Percentiles rank a stretch among this genome's conserved stretches.
phyloP scores from a whole-genome alignment of 2,888 invertebrate genomes.

The Agrypnus murinus region DNA sequence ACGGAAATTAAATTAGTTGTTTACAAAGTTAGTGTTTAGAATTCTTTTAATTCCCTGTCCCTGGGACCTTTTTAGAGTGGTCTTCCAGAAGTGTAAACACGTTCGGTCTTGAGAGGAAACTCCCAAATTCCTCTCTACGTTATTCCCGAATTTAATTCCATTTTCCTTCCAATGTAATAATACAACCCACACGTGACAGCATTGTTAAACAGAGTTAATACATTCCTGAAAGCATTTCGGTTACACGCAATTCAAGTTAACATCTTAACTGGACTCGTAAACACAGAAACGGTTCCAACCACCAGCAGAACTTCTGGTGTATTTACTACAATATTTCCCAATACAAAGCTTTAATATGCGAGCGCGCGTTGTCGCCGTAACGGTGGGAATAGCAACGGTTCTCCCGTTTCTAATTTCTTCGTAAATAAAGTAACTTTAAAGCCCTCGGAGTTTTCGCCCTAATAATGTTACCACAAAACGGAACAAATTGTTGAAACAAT shows the following conservation, averaged over 20 bases:
- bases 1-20: constrained; percentile 16
- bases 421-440: constrained; percentile 32
- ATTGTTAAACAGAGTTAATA: constrained; percentile 46
- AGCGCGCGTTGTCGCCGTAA: constrained; percentile 20
- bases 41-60: constrained; percentile 16
- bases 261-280: constrained; percentile 48
- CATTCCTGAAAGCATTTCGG: constrained; percentile 45
- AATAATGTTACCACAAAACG: constrained; percentile 34
- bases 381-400: not conserved
- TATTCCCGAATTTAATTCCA: constrained; percentile 44
- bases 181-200: constrained; percentile 45
- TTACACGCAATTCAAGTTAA: constrained; percentile 46
- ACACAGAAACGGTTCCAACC: constrained; percentile 38
- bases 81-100: constrained; percentile 34
- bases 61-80: not conserved
- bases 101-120: constrained; percentile 38
- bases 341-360: constrained; percentile 17
- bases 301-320: constrained; percentile 16
- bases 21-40: constrained; percentile 8
- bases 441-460: constrained; percentile 24
- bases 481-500: constrained; percentile 44
- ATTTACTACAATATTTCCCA: constrained; percentile 12
- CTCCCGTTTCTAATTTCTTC: constrained; percentile 23
- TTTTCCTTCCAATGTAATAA: constrained; percentile 45
- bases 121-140: constrained; percentile 28